phyloP scores from a whole-genome alignment of 2,888 invertebrate genomes.

The Hybos culiciformis region DNA sequence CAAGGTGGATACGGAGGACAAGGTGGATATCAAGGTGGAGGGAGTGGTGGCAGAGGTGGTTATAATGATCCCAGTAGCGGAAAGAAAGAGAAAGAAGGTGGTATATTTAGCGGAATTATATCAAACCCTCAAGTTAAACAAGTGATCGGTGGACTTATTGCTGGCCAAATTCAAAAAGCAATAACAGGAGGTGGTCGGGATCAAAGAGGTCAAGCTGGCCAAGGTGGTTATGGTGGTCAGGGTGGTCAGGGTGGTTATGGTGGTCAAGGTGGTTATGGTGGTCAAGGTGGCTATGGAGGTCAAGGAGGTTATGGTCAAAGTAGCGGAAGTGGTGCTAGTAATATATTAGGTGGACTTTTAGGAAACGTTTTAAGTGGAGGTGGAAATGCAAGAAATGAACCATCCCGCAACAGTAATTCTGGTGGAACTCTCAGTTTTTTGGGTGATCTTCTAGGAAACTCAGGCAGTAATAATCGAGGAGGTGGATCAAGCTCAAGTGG shows the following conservation, averaged over 20 bases:
- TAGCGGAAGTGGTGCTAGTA: slow-evolving; percentile 16
- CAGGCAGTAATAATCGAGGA: slow-evolving; percentile 17
- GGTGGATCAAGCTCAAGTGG: slow-evolving; percentile 16
- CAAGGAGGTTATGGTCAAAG: neutral
- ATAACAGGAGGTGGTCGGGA: slow-evolving; percentile 26
- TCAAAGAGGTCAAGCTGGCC: slow-evolving; percentile 19
- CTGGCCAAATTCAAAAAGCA: slow-evolving; percentile 31
- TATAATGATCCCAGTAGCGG: slow-evolving; percentile 18
- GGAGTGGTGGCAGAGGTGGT: slow-evolving; percentile 17
- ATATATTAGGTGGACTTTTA: slow-evolving; percentile 21
- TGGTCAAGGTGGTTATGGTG: slow-evolving; percentile 1
- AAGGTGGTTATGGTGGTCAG: slow-evolving; percentile 24
- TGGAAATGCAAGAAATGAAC: slow-evolving; percentile 15
- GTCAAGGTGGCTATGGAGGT: slow-evolving; percentile 17
- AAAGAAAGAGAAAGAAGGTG: slow-evolving; percentile 23
- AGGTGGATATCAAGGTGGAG: slow-evolving; percentile 9
- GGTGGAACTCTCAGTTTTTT: slow-evolving; percentile 16
- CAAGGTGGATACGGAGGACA: slow-evolving; percentile 13
- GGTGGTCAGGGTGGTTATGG: slow-evolving; percentile 11
- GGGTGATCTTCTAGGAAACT: slow-evolving; percentile 17
- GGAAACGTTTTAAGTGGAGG: slow-evolving; percentile 19
- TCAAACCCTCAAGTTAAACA: slow-evolving; percentile 32
- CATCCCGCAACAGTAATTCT: slow-evolving; percentile 17
- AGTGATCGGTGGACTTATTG: slow-evolving; percentile 32
- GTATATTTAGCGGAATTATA: slow-evolving; percentile 32